These are phyloP conservation scores for Dastarcus helophoroides DNA, from an alignment of 2,888 invertebrate species.

Conservation along the genomic window DNA sequence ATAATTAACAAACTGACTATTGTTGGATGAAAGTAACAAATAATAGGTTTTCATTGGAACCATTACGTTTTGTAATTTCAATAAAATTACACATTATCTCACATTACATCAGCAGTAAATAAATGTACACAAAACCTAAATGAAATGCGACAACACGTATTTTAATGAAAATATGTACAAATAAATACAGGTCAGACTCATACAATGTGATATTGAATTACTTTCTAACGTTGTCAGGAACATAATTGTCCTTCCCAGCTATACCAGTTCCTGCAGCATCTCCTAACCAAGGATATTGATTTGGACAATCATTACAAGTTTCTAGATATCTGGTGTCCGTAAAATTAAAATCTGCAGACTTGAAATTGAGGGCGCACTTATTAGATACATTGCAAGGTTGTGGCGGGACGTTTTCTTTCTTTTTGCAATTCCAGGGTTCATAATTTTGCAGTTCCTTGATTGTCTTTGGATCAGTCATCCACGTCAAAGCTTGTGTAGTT, in stretches of 20 bases:
- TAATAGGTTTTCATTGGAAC: too few species aligned
- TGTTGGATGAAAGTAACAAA: too few species aligned
- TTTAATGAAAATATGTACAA: too few species aligned
- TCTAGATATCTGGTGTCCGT: conserved; percentile 79
- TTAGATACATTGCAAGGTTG: conserved; percentile 70
- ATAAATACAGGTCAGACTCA: too few species aligned
- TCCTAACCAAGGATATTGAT: conserved; percentile 78
- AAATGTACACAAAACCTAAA: too few species aligned
- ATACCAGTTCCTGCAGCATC: conserved; percentile 77
- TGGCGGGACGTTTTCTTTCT: conserved; percentile 57
- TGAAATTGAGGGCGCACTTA: conserved; percentile 75
- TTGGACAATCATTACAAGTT: conserved; percentile 77
- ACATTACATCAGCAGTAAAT: too few species aligned
- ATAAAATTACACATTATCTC: too few species aligned
- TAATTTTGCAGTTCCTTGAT: conserved; percentile 57
- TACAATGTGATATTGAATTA: too few species aligned
- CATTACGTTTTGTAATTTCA: too few species aligned
- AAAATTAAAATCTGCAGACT: conserved; percentile 61
- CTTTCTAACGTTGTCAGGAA: conserved; percentile 50
- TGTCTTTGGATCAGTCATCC: conserved; percentile 79
- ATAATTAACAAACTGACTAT: too few species aligned
- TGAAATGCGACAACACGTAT: too few species aligned
- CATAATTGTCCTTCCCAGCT: conserved; percentile 68
- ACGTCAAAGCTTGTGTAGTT: conserved; percentile 76
- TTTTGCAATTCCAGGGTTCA: conserved; percentile 74